These are phyloP conservation scores for Pipistrellus pipistrellus DNA, from an alignment of 2,797 vertebrate genomes.

Conservation along the genomic window DNA sequence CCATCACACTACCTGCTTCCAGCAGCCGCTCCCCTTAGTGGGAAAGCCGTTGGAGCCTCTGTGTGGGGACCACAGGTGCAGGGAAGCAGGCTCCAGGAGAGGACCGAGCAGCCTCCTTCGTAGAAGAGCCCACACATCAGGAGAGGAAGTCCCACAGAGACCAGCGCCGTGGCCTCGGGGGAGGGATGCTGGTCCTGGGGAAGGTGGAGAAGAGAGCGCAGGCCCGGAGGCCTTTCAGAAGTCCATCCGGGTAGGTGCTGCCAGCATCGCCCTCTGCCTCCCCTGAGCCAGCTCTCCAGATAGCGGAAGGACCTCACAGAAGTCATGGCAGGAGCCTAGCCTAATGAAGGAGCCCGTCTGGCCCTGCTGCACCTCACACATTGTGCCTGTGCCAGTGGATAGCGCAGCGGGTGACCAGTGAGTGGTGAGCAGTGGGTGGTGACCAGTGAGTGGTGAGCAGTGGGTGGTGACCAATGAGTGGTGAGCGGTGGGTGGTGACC, in stretches of 20 bases:
- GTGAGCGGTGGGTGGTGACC: too few species aligned
- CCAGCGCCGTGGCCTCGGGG: background rate
- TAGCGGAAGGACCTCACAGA: background rate
- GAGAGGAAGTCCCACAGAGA: background rate
- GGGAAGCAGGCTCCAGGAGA: background rate
- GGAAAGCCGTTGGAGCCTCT: background rate
- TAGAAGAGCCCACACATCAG: background rate
- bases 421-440: too few species aligned
- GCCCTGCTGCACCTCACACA: too few species aligned
- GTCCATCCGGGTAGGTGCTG: background rate
- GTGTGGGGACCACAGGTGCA: background rate
- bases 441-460: too few species aligned
- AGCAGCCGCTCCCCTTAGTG: background rate
- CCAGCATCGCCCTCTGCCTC: background rate
- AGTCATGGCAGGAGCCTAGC: background rate
- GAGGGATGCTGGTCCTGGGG: background rate
- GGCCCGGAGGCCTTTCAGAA: fast-evolving
- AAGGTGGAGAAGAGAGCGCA: background rate
- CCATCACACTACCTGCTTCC: background rate
- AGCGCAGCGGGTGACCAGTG: too few species aligned
- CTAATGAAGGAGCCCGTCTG: too few species aligned
- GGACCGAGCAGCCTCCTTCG: background rate
- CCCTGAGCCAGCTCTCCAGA: background rate
- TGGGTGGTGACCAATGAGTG: too few species aligned
- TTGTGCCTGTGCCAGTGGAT: too few species aligned